Conservation (phyloP, 2,797 vertebrate species). For the Aythya fuligula region DNA sequence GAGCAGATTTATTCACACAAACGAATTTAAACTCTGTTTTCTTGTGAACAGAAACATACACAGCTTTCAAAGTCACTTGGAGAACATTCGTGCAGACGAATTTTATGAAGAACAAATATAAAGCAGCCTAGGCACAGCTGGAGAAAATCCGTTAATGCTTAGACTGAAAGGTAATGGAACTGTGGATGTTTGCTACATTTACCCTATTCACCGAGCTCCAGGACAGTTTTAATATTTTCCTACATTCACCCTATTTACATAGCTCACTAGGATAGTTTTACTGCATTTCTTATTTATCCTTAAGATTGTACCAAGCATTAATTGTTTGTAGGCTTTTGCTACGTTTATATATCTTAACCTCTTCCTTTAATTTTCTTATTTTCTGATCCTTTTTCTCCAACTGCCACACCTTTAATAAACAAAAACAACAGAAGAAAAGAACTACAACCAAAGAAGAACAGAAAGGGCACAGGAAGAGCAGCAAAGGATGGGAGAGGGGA, state of each 20-base stretch:
- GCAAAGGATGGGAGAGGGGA: background rate
- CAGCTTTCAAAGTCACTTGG: conserved; percentile 14
- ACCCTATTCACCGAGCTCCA: background rate
- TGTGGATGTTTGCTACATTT: background rate
- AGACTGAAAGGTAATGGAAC: background rate
- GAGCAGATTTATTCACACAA: background rate
- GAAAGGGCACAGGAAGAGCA: background rate
- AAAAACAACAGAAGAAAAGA: background rate
- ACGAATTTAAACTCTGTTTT: background rate
- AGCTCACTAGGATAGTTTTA: background rate
- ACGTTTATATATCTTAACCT: background rate
- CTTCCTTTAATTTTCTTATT: background rate
- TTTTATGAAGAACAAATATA: conserved; percentile 7
- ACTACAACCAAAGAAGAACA: background rate
- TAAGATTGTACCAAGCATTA: background rate
- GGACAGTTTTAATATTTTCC: background rate
- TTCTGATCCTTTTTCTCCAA: background rate
- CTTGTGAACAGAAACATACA: background rate
- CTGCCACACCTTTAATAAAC: background rate
- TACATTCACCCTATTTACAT: background rate
- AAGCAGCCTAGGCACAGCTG: background rate
- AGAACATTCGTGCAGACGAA: background rate
- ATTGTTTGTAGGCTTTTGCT: background rate
- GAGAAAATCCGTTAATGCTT: background rate
- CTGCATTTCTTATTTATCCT: background rate